Base-by-base conservation (phyloP, 2,888 invertebrate genomes). In the Ichneumoninae sp. region DNA sequence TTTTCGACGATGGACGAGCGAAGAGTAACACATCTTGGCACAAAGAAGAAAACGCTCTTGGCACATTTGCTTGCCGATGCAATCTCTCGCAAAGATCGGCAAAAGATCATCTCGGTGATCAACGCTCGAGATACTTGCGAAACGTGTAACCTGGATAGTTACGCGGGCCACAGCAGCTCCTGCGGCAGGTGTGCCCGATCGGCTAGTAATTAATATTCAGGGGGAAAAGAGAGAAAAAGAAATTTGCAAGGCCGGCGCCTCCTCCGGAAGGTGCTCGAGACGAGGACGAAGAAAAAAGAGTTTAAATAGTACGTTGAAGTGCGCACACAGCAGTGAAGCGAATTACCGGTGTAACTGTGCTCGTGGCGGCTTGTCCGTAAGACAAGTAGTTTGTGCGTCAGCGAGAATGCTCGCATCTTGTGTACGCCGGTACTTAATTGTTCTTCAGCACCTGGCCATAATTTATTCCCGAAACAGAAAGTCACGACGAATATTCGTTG, bases 121-220 rank as follows among this genome's bases (percentile, higher is more conserved):
- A 60, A 78, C 70, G 30, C n/a, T 60, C 47, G 22, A 72, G 52
- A 50, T 54, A 66, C 66, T 68, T 80, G 68, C 74, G 47, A 50
- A 47, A 54, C 26, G 68, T 47, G 50, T 69, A 78, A 76, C 80
- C 81, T 65, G 47, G 13, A 62, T 75, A 75, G 80, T 81, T 77
- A 65, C 66, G 52, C 66, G 44, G 36, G 52, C 47, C 69, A 47
- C 71, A 70, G 66, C 76, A 82, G 65, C 80, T 81, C 62, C 68
- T 22, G 66, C 82, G 89, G 89, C 91, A 91, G 91, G 92, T 91
- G 91, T 86, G 76, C 62, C 36, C 71, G 68, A 83, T 86, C 86
- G 84, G 86, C 87, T 89, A 89, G 89, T 90, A 92, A 92, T 92
- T 92, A 92, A 92, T 92, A 92, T 92, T 90, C 90, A 90, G 89